Base-by-base conservation (phyloP, 2,113 vertebrate genomes). In the Nycticorax nycticorax region DNA sequence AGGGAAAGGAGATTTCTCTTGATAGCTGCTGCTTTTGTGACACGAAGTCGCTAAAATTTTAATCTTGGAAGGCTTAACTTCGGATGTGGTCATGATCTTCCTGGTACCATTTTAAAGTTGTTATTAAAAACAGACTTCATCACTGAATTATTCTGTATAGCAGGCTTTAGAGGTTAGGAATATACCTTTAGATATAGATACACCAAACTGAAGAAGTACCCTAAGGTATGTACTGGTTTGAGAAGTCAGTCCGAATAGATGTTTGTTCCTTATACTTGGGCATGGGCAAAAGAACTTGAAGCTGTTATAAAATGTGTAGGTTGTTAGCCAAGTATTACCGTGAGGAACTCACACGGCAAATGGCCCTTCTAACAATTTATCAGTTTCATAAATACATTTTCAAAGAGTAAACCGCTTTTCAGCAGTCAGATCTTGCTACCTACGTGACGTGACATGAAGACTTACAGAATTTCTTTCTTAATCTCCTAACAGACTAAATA, bases 71-170 rank as follows among this genome's bases (percentile, higher is more conserved):
- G 37, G 45, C 37, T 73, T 79, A 45, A n/a, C 26, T 88, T 83
- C 2, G 27, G n/a, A 56, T 90, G 32, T 67, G 48, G 35, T 77
- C 43, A 12, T 64, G 39, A 68, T 86, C 47, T 43, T 43, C 41
- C 41, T 75, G 69, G 76, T 73, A n/a, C 21, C 26, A 5, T 63
- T 89, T 67, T 60, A 23, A 76, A 79, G n/a, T 76, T 73, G 53
- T 85, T 87, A 72, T 79, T 95, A 9, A 94, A 95, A 95, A 12
- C 69, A 91, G 69, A 82, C 92, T 96, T 96, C 77, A 64, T 94
- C 94, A 62, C 76, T 90, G 66, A 91, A 93, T 96, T 97, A 88
- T 59, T 96, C 79, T 86, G 22, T 81, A 12, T 57, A 89, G 33
- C 53, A 74, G 35, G 56, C 86, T 93, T 53, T 88, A 82, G 64